These are phyloP conservation scores for Gambelia wislizenii DNA, from an alignment of 2,797 vertebrate species.

Conservation along the genomic window DNA sequence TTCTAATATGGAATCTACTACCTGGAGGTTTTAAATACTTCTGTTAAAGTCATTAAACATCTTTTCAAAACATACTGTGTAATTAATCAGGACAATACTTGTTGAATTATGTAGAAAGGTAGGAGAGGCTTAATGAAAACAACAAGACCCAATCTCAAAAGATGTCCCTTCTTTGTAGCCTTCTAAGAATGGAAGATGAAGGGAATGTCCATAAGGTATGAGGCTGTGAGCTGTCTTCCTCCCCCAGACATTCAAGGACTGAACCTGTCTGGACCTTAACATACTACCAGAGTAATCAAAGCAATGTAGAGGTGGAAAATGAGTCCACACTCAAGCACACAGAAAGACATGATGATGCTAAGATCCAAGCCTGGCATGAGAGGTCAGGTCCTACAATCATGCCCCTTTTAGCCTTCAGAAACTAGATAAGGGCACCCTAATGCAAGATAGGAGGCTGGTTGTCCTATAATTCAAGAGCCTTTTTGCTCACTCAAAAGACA, in stretches of 20 bases:
- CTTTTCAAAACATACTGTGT: not conserved
- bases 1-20: too few species aligned
- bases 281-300: not conserved
- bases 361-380: too few species aligned
- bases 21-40: not conserved
- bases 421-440: too few species aligned
- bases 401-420: not conserved
- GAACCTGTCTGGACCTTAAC: not conserved
- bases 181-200: not conserved
- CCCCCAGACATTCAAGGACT: not conserved
- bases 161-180: not conserved
- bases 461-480: not conserved
- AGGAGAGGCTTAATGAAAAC: too few species aligned
- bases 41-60: not conserved
- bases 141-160: too few species aligned
- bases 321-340: not conserved
- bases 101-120: too few species aligned
- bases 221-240: not conserved
- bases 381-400: too few species aligned
- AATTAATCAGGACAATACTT: not conserved
- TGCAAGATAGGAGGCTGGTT: not conserved
- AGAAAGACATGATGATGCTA: not conserved
- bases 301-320: not conserved
- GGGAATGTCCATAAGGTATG: not conserved
- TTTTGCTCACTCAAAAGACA: not conserved